A percentile compares a stretch with the other conserved stretches of the same genome.
Conservation (phyloP, 2,113 vertebrate species). For the Cervus canadensis region DNA sequence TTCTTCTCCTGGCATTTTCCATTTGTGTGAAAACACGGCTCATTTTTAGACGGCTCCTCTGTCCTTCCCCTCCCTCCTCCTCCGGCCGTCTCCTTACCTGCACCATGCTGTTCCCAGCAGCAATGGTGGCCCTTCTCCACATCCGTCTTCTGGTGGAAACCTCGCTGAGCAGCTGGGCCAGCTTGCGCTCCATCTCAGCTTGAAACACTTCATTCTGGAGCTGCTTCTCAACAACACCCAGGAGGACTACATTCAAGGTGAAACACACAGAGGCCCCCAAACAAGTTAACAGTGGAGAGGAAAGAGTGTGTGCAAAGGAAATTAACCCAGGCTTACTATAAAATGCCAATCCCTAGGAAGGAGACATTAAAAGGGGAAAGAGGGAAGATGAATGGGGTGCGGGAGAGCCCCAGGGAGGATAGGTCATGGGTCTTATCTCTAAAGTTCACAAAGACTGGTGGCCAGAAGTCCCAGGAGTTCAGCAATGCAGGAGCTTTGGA, state of each 20-base stretch:
- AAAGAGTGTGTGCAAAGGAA: neutral
- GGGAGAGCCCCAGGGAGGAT: neutral
- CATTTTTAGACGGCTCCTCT: fast-evolving
- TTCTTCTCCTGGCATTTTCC: neutral
- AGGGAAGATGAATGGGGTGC: fast-evolving
- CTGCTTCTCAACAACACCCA: constrained; percentile 91
- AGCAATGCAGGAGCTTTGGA: neutral
- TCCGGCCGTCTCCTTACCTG: constrained; percentile 83
- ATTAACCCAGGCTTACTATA: neutral
- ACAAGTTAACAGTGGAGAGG: neutral
- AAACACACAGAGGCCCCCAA: neutral
- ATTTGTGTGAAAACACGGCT: too few species aligned
- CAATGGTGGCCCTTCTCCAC: constrained; percentile 89
- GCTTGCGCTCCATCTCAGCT: constrained; percentile 92
- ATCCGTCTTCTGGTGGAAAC: constrained; percentile 83
- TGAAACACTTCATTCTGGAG: constrained; percentile 89
- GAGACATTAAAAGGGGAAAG: neutral
- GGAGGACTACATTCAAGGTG: constrained; percentile 76
- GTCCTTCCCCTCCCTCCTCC: too few species aligned
- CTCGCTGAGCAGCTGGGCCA: constrained; percentile 91
- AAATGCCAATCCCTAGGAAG: neutral
- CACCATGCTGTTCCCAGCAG: constrained; percentile 87
- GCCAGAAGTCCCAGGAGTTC: neutral
- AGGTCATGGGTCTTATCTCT: neutral
- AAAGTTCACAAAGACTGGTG: neutral